These are phyloP conservation scores for Heliconius erato DNA, from an alignment of 2,888 invertebrate genomes.

Conservation along the genomic window DNA sequence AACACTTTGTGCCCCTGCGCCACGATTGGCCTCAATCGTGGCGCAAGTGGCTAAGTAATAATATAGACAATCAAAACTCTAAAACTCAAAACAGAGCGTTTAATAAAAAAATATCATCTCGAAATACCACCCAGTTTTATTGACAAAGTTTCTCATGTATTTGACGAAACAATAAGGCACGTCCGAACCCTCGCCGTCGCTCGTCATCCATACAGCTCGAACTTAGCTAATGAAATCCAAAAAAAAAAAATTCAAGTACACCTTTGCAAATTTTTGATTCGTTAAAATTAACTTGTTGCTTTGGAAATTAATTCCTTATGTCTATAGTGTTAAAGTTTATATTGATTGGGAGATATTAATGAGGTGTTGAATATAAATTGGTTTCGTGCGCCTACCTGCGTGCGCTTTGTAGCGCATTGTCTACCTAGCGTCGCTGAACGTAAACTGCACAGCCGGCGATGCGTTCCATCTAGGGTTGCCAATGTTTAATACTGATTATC, in stretches of 20 bases:
- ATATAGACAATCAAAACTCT: neutral
- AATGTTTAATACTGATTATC: constrained; percentile 50
- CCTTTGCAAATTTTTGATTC: constrained; percentile 62
- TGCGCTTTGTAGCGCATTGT: constrained; percentile 79
- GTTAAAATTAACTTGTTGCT: neutral
- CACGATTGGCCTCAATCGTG: too few relatives aligned
- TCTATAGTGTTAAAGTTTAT: constrained; percentile 27
- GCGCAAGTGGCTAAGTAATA: too few relatives aligned
- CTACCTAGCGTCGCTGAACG: constrained; percentile 72
- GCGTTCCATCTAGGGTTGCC: constrained; percentile 74
- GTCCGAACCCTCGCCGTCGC: constrained; percentile 80
- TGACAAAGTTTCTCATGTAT: constrained; percentile 82
- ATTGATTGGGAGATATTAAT: constrained; percentile 53
- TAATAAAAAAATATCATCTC: neutral
- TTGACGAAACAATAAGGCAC: constrained; percentile 83
- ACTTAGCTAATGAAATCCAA: constrained; percentile 84
- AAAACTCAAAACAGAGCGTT: neutral
- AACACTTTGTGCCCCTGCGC: too few relatives aligned
- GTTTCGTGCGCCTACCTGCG: constrained; percentile 79
- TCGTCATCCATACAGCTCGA: constrained; percentile 84
- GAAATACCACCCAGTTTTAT: constrained; percentile 77
- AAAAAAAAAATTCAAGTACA: constrained; percentile 81
- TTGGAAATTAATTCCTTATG: constrained; percentile 53
- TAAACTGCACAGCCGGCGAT: constrained; percentile 81
- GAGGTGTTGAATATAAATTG: constrained; percentile 54